Conservation (phyloP, 2,888 invertebrate genomes). For the Pelosia muscerda region DNA sequence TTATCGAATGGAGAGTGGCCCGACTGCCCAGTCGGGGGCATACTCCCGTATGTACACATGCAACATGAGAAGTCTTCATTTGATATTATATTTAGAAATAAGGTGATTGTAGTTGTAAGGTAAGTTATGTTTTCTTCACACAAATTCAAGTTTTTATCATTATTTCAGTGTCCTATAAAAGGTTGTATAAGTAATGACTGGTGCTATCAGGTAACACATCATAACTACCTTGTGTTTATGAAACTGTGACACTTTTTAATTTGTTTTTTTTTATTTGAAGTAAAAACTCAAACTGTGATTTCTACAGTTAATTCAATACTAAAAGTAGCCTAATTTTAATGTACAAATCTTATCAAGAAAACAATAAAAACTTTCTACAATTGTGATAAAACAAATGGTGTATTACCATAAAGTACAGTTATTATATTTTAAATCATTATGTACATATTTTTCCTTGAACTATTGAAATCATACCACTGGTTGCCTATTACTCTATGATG, state of each 20-base stretch:
- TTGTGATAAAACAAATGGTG: not conserved
- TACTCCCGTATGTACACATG: too few species aligned
- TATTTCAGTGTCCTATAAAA: conserved; percentile 35
- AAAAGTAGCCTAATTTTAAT: not conserved
- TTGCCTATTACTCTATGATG: not conserved
- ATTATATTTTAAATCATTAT: conserved; percentile 1
- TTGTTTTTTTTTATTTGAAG: not conserved
- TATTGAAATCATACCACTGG: not conserved
- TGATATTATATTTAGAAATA: too few species aligned
- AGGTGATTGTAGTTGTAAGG: too few species aligned
- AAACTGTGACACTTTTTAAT: not conserved
- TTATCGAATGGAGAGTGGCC: too few species aligned
- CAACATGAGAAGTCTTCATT: too few species aligned
- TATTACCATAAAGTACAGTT: not conserved
- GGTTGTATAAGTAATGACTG: conserved; percentile 19
- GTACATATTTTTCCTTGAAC: conserved; percentile 1
- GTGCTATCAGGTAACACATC: not conserved
- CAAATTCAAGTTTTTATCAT: conserved; percentile 29
- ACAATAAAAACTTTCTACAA: not conserved
- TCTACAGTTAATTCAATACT: not conserved
- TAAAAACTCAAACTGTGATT: not conserved
- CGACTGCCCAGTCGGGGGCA: too few species aligned
- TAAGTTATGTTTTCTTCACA: not conserved
- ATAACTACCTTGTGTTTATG: not conserved
- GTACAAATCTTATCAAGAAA: not conserved